Base-by-base conservation (phyloP, 1,140 invertebrate genomes). In the Ridgeia piscesae region DNA sequence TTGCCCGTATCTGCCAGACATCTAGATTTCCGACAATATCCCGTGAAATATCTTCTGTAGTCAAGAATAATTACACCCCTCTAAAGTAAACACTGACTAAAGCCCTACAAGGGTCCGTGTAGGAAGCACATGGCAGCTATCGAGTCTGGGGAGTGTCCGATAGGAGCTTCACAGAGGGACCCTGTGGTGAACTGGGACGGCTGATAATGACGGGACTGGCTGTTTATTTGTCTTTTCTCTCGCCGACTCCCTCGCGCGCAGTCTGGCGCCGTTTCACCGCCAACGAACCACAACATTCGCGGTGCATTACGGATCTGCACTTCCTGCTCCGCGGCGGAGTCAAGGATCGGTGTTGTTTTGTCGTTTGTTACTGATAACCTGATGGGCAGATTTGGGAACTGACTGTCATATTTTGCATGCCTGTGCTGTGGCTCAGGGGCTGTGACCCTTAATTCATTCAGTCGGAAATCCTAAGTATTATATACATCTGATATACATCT, bases 191-290 rank as follows among this genome's bases (percentile, higher is more conserved):
- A 77, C 58, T 77, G 58, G 11, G 27, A 4, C 17, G 11, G 8
- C 11, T 77, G 58, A 77, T 77, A 77, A 77, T 77, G 58, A 77
- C 58, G 27, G 11, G 58, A 77, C 58, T 77, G 58, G 58, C 58
- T 77, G 58, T 77, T 77, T 77, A 77, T 77, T 77, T 77, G 58
- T 77, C 58, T 77, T 77, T 77, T 77, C 58, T 77, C 58, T 77
- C 14, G 58, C 17, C 58, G 27, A 21, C 58, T 77, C 58, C 8
- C 11, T 77, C 58, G 27, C 58, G 2, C 58, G 27, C 58, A 21
- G 58, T 77, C 58, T 77, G 58, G 58, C 58, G 58, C 58, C 58
- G 27, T 17, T 42, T 77, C 58, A 8, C 58, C 58, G 14, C 58
- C 58, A 77, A 17, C 27, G 17, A 77, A 77, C 58, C 58, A 77